These are phyloP conservation scores for Artibeus jamaicensis DNA, from an alignment of 2,797 vertebrate species.

Conservation along the genomic window DNA sequence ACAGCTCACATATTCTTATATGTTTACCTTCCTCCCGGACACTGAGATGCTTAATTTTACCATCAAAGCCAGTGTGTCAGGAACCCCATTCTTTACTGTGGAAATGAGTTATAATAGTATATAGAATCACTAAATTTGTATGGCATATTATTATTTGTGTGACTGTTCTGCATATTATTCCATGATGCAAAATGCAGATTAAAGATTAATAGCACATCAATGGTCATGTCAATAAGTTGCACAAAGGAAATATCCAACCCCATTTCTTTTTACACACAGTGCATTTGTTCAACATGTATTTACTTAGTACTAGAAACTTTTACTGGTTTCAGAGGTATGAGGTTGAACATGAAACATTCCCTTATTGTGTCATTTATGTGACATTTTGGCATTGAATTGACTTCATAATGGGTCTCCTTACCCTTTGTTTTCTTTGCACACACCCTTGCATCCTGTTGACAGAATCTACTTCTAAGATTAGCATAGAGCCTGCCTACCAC, in stretches of 20 bases:
- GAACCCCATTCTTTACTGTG: neutral
- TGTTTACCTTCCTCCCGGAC: neutral
- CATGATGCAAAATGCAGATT: neutral
- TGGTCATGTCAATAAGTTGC: neutral
- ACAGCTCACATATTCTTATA: neutral
- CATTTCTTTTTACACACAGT: neutral
- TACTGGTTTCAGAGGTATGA: neutral
- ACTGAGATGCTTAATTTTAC: neutral
- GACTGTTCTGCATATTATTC: neutral
- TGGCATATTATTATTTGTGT: neutral
- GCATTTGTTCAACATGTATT: neutral
- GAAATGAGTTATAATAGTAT: neutral
- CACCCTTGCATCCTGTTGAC: neutral
- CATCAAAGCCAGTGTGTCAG: neutral
- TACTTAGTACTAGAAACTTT: neutral
- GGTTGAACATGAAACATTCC: neutral
- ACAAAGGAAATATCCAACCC: neutral
- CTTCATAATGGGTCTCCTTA: neutral
- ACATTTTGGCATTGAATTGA: neutral
- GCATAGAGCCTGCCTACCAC: neutral
- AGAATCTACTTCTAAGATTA: neutral
- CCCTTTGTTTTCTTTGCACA: neutral
- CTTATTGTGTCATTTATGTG: neutral
- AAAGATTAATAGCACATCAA: neutral
- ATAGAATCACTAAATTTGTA: neutral